Evolutionary conservation across 2,113 vertebrate species (phyloP), one percentile per base, ranked within the genome.

Genomic region (Bathybates hornii): DNA sequence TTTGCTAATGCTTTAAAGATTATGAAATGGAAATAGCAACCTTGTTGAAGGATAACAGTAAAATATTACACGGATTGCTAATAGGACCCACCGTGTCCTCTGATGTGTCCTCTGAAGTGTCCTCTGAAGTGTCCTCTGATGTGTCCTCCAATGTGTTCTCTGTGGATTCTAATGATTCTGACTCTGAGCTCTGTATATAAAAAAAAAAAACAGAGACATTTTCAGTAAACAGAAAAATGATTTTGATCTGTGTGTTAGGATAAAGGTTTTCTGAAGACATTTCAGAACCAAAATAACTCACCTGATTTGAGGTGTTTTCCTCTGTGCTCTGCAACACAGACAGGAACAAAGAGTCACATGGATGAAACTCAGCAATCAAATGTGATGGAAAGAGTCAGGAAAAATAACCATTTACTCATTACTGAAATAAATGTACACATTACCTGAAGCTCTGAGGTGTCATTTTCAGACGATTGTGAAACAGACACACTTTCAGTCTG

Each of bases 391-490:
- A 76, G 32, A 80, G 29, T 57, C 43, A 21, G 29, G 10, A 38
- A 87, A 86, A 82, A 83, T 54, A 32, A 43, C 59, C 1, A 48
- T 86, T 86, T 59, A 36, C 7, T 57, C 13, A 56, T 34, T 19
- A 19, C 13, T 43, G 5, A 5, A 79, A 43, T 38, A 17, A 57
- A 80, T 32, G 19, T 48, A 1, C 34, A 14, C 16, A 7, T 73
- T 93, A 95, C 95, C 93, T 93, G 89, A 38, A 92, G 4, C 66
- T 90, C 89, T 43, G 91, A 87, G 24, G 93, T 93, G 85, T 82
- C 79, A 90, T 93, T 95, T 92, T 95, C 91, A 86, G 91, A 83
- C 5, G 93, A 94, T 82, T 93, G 89, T 21, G 92, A 93, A 93
- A 78, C 32, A 76, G 93, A 92, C 45, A 89, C 24, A 82, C 89